Base-by-base conservation (phyloP, 1,140 invertebrate genomes). In the Drosophila athabasca region DNA sequence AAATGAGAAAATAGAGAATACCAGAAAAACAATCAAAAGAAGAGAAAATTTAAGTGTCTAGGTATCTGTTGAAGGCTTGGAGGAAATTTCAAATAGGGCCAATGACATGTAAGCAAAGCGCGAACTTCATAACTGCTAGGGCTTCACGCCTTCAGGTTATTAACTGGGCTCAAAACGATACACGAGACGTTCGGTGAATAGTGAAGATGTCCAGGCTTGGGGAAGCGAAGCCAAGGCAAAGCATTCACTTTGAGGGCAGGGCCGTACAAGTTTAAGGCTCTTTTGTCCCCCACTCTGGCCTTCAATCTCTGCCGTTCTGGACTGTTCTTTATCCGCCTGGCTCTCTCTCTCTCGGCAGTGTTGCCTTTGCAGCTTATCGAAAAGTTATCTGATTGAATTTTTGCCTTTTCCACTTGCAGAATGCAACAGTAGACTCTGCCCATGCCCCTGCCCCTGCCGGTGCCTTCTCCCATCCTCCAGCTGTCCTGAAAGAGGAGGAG, bases 351-450 rank as follows among this genome's bases (percentile, higher is more conserved):
- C 71, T 62, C 45, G 35, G 41, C 54, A 6, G 43, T 49, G 66
- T 76, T 76, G 83, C 66, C 78, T 82, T 61, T 87, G 82, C 82
- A 87, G 82, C 82, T 87, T 87, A 87, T 87, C 83, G 83, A 79
- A 88, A 87, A 87, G 83, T 88, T 87, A 72, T 74, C 77, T 84
- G 81, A 84, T 84, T 84, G 81, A 81, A 84, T 85, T 85, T 77
- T 85, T 67, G 59, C 71, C 50, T 41, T 44, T 15, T 58, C 71
- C 53, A 61, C 80, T 68, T 65, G 58, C 80, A 76, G 51, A 57
- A 68, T 82, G 79, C 64, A 80, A 39, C 31, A n/a, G 35, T 7
- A 43, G 45, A 29, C 31, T 5, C 5, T 26, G 0, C 4, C 24
- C 24, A 19, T 19, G 17, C 24, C 4, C 24, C 3, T 3, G 3